Evolutionary conservation across 2,888 invertebrate genomes (phyloP), one percentile per base, ranked within the genome.

Genomic region (Homarus gammarus): DNA sequence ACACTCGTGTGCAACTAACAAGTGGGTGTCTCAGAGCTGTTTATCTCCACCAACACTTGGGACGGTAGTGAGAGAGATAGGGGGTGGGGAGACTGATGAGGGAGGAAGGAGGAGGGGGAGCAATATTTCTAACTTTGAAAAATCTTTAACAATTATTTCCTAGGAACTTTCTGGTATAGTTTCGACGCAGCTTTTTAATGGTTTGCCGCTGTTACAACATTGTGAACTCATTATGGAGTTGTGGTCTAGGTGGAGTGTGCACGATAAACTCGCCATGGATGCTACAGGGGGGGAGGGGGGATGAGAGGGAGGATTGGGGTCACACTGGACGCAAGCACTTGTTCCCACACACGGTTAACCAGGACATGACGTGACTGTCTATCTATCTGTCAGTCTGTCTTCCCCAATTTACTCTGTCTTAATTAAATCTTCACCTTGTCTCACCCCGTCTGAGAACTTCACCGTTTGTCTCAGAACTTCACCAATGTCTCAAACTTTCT

Each of bases 151-250:
- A 72, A 27, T 40, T 51, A 75, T 33, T 18, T 75, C 84, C 84
- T 84, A 84, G 84, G 73, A 84, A 84, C 73, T 84, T 31, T 56
- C n/a, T 51, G 33, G n/a, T 84, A 84, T 84, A 84, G 84, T 84
- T 75, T 51, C 61, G 38, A 38, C 22, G 51, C 40, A 56, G 56
- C 27, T 56, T 36, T 40, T 75, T 75, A 73, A 40, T 56, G 56
- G 12, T 33, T n/a, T 56, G 31, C 72, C 36, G 22, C 72, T 36
- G 33, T 27, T 72, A 31, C 44, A 27, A 68, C n/a, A 12, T 31
- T 33, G 10, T 1, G 10, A 38, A 61, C 38, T 22, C 68, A 68
- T 72, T 49, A 36, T 84, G 27, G 15, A 38, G 38, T 40, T 56
- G 27, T 49, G 33, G 15, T 51, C 36, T 22, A 38, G 5, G 75